Evolutionary conservation across 2,888 invertebrate species (phyloP).

Genomic region (Neria commutata): DNA sequence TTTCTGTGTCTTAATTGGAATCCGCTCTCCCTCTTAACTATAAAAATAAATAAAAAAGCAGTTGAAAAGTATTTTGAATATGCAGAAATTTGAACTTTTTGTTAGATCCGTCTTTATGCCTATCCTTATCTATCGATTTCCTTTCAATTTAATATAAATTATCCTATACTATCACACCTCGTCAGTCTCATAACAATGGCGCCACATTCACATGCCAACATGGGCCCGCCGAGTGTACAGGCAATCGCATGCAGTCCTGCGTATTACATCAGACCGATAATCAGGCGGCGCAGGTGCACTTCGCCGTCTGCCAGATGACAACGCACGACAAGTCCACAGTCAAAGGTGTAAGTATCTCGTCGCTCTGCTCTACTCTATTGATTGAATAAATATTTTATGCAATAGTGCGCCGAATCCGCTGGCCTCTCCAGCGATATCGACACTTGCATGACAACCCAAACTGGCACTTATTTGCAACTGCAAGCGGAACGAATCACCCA

Average conservation of each 20-base stretch:
- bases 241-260: constrained; percentile 70
- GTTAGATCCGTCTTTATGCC: too few relatives aligned
- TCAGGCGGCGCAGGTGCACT: constrained; percentile 61
- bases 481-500: constrained; percentile 63
- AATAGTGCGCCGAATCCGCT: constrained; percentile 61
- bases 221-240: constrained; percentile 68
- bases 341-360: constrained; percentile 39
- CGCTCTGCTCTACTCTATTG: too few relatives aligned
- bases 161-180: too few relatives aligned
- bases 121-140: too few relatives aligned
- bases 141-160: too few relatives aligned
- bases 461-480: constrained; percentile 63
- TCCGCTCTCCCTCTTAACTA: too few relatives aligned
- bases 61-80: too few relatives aligned
- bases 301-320: constrained; percentile 66
- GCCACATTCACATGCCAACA: constrained; percentile 68
- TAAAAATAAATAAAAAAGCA: too few relatives aligned
- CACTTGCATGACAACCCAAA: constrained; percentile 58
- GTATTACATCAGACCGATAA: constrained; percentile 61
- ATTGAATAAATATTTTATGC: background rate
- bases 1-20: too few relatives aligned
- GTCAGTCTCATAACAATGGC: constrained; percentile 55
- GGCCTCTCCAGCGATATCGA: constrained; percentile 58
- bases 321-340: constrained; percentile 58
- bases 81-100: too few relatives aligned